Evolutionary conservation across 2,113 vertebrate genomes (phyloP).

Genomic region (Muntiacus reevesi): DNA sequence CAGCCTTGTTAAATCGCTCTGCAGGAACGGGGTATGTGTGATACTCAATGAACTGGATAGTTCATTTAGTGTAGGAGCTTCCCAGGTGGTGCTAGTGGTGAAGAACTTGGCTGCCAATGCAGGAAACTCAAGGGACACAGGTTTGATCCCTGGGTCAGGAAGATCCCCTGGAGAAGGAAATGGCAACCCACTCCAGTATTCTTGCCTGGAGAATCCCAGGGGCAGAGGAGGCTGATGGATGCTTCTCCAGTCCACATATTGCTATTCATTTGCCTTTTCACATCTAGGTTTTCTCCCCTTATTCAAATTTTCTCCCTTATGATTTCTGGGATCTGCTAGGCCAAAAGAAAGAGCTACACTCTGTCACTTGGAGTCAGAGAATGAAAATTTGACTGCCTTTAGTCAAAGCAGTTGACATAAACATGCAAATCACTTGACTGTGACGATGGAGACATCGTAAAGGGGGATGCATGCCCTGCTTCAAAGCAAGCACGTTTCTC

Average conservation of each 20-base stretch:
- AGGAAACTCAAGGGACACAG: neutral
- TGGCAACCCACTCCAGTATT: neutral
- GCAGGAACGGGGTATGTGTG: neutral
- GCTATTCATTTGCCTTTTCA: neutral
- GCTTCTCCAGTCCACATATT: neutral
- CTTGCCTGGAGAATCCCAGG: neutral
- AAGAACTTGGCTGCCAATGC: neutral
- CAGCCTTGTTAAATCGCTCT: neutral
- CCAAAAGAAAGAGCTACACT: neutral
- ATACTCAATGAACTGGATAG: neutral
- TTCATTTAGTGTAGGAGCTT: neutral
- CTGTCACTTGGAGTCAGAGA: neutral
- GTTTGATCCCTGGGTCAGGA: neutral
- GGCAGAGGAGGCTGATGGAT: neutral
- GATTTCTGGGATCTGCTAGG: neutral
- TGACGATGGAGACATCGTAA: neutral
- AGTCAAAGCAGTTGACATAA: neutral
- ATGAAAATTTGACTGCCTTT: neutral
- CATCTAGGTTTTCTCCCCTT: neutral
- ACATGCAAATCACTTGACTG: neutral
- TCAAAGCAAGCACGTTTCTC: neutral
- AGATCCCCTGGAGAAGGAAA: neutral
- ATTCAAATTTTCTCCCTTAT: neutral
- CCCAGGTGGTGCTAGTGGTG: neutral
- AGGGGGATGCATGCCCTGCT: accelerated